Percentiles rank a stretch among this genome's conserved stretches.
Conservation (phyloP, 2,797 vertebrate species). For the Etheostoma nigrum region DNA sequence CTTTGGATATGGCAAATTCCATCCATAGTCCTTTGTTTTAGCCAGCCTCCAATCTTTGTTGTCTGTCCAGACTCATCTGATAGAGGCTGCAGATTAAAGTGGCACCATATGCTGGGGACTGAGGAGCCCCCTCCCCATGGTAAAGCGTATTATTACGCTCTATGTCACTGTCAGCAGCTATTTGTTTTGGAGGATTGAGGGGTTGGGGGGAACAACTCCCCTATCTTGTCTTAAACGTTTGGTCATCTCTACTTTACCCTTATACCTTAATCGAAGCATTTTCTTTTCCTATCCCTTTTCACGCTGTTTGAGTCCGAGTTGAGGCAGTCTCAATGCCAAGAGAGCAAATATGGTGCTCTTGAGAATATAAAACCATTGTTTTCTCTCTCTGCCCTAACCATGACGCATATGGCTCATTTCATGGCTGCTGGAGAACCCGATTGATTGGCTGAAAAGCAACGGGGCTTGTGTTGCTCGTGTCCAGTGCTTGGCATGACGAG, state of each 20-base stretch:
- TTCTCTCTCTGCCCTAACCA: conserved; percentile 32
- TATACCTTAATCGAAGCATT: conserved; percentile 25
- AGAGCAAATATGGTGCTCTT: conserved; percentile 22
- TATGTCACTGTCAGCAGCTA: conserved; percentile 68
- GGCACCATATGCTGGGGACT: conserved; percentile 65
- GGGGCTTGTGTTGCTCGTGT: conserved; percentile 37
- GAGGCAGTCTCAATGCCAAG: conserved; percentile 9
- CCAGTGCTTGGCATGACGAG: conserved; percentile 11
- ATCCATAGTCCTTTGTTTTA: background rate
- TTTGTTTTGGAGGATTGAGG: conserved; percentile 59
- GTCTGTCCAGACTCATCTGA: conserved; percentile 45
- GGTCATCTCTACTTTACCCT: conserved; percentile 46
- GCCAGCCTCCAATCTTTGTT: conserved; percentile 15
- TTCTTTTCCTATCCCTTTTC: conserved; percentile 8
- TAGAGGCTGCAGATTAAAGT: conserved; percentile 66
- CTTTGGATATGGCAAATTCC: background rate
- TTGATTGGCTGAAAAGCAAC: conserved; percentile 63
- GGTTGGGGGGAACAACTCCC: conserved; percentile 30
- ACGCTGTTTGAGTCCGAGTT: conserved; percentile 15
- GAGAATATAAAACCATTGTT: conserved; percentile 46
- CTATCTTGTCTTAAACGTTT: conserved; percentile 43
- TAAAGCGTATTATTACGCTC: conserved; percentile 60
- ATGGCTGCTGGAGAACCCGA: conserved; percentile 71
- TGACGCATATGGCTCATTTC: conserved; percentile 70
- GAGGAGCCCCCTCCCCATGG: conserved; percentile 28